Evolutionary conservation across 2,113 vertebrate genomes (phyloP).

Genomic region (Antechinus stuartii): DNA sequence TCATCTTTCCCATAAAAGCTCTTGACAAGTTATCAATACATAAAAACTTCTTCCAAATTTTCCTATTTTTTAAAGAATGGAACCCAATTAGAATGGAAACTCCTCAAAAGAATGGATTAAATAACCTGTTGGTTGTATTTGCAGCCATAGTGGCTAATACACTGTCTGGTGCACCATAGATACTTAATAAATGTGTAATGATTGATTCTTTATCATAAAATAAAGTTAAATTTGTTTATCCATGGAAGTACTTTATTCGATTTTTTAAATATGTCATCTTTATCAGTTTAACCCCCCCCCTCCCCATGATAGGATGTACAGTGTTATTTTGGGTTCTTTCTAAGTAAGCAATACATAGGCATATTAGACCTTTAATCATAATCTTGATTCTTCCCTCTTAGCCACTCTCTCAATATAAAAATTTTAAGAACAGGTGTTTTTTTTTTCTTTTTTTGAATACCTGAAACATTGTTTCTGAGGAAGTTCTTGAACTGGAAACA

Average conservation of each 20-base stretch:
- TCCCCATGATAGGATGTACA: background rate
- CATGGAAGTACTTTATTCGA: background rate
- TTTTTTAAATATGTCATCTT: background rate
- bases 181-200: background rate
- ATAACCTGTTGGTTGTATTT: background rate
- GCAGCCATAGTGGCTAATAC: background rate
- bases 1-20: background rate
- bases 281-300: background rate
- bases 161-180: background rate
- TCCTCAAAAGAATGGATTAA: background rate
- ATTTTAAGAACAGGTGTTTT: background rate
- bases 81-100: background rate
- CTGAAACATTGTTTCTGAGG: background rate
- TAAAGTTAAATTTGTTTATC: background rate
- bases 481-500: background rate
- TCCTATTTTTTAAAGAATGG: background rate
- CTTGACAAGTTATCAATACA: background rate
- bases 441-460: background rate
- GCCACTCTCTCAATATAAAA: background rate
- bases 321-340: background rate
- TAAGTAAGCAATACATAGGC: background rate
- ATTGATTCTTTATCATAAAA: background rate
- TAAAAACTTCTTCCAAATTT: background rate
- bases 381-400: background rate
- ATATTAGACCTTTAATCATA: background rate